Percentiles rank a stretch among this genome's conserved stretches.
Evolutionary conservation across 2,113 vertebrate genomes (phyloP).

Genomic region (Herpetotheres cachinnans): DNA sequence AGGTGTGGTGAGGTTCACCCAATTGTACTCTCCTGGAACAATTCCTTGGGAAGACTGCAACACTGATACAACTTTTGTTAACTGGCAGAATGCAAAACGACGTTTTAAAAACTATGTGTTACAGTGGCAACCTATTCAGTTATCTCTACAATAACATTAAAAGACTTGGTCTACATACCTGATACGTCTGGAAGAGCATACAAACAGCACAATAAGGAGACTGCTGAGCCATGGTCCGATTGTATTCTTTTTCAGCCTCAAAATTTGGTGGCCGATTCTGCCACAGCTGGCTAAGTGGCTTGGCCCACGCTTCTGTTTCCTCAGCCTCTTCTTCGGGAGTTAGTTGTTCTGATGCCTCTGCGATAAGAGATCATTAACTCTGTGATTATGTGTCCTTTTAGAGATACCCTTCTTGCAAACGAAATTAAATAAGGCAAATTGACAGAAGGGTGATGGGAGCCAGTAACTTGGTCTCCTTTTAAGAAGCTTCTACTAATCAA

Average conservation of each 20-base stretch:
- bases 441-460: not conserved
- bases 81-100: not conserved
- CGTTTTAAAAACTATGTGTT: not conserved
- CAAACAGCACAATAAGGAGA: slow-evolving; percentile 92
- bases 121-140: not conserved
- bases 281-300: slow-evolving; percentile 88
- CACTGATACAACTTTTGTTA: not conserved
- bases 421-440: not conserved
- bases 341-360: slow-evolving; percentile 84
- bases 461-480: not conserved
- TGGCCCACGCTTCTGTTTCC: slow-evolving; percentile 91
- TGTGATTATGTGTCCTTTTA: not conserved
- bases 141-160: not conserved
- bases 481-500: not conserved
- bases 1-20: not conserved
- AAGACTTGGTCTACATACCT: slow-evolving; percentile 73
- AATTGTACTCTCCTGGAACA: not conserved
- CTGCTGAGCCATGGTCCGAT: slow-evolving; percentile 83
- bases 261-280: slow-evolving; percentile 87
- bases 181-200: slow-evolving; percentile 88
- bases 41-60: not conserved
- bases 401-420: not conserved
- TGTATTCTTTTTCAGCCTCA: slow-evolving; percentile 89
- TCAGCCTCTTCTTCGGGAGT: slow-evolving; percentile 84
- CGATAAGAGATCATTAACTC: not conserved